phyloP scores from a whole-genome alignment of 1,140 invertebrate species.

The Solenopsis invicta region DNA sequence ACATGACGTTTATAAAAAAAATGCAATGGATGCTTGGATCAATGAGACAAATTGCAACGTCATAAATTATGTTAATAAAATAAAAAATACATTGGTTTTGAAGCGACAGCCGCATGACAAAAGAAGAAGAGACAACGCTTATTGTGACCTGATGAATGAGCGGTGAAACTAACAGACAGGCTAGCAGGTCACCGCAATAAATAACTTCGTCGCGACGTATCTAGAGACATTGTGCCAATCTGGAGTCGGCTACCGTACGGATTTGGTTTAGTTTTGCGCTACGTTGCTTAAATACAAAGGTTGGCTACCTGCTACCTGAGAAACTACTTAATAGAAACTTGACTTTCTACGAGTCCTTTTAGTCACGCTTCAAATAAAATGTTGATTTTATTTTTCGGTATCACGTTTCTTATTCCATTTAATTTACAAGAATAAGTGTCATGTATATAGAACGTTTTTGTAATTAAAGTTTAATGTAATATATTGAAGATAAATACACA shows the following conservation, averaged over 20 bases:
- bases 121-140: slow-evolving; percentile 78
- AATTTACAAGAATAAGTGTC: not conserved
- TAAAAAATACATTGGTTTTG: slow-evolving; percentile 64
- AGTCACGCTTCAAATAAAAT: slow-evolving; percentile 42
- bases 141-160: slow-evolving; percentile 79
- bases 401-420: slow-evolving; percentile 48
- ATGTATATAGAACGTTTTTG: not conserved
- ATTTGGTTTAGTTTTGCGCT: slow-evolving; percentile 83
- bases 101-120: slow-evolving; percentile 56
- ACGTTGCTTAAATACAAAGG: slow-evolving; percentile 82
- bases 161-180: slow-evolving; percentile 80
- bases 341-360: slow-evolving; percentile 67
- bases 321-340: slow-evolving; percentile 74
- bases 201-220: slow-evolving; percentile 82
- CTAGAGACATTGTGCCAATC: slow-evolving; percentile 81
- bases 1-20: not conserved
- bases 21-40: not conserved
- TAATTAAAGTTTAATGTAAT: slow-evolving; percentile 4
- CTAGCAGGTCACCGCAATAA: slow-evolving; percentile 85
- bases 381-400: slow-evolving; percentile 68
- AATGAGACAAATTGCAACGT: slow-evolving; percentile 23
- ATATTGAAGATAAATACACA: not conserved
- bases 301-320: slow-evolving; percentile 74
- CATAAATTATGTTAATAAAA: slow-evolving; percentile 67
- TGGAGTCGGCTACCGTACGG: slow-evolving; percentile 76